phyloP scores from a whole-genome alignment of 2,888 invertebrate genomes.

The Standfussiana lucernea region DNA sequence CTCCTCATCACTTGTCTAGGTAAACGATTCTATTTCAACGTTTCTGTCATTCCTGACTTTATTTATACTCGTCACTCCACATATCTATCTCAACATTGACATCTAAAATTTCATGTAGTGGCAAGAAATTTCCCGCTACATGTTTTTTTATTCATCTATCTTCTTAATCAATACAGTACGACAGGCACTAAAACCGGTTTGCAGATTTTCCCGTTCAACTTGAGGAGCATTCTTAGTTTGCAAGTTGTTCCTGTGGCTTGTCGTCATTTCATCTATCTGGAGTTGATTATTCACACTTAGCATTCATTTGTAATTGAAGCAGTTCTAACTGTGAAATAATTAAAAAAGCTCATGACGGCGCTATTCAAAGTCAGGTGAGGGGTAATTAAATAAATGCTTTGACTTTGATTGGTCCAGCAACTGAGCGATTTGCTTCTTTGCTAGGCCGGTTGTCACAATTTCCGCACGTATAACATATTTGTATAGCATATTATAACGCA shows the following conservation, averaged over 20 bases:
- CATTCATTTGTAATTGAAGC: neutral
- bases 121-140: no score
- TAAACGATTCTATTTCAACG: neutral
- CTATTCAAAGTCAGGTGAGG: constrained; percentile 1
- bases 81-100: neutral
- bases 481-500: neutral
- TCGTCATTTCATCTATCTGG: neutral
- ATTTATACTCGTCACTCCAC: neutral
- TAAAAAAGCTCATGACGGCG: neutral
- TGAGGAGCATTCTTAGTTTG: neutral
- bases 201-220: neutral
- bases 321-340: constrained; percentile 1
- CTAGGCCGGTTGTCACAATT: constrained; percentile 8
- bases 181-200: neutral
- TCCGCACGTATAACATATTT: neutral
- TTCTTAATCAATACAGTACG: neutral
- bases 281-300: neutral
- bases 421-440: neutral
- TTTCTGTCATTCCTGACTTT: neutral
- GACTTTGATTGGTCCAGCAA: neutral
- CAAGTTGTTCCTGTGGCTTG: neutral
- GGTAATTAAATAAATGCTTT: constrained; percentile 13
- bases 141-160: neutral
- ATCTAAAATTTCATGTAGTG: no score
- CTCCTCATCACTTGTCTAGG: neutral